phyloP scores from a whole-genome alignment of 2,113 vertebrate species.

The Phylloscopus trochilus region DNA sequence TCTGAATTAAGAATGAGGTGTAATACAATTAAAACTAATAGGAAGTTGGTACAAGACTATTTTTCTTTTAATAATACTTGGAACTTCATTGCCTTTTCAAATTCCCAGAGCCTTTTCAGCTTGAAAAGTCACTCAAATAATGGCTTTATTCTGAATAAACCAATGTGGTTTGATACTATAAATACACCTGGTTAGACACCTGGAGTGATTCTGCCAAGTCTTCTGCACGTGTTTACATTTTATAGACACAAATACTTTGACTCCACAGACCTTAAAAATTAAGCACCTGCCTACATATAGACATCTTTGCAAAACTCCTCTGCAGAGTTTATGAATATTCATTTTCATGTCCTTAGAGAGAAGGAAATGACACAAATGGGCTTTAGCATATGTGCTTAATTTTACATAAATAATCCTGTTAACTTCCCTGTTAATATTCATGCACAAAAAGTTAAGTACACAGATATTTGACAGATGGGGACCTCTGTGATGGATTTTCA shows the following conservation, averaged over 20 bases:
- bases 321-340: constrained; percentile 12
- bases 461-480: not conserved
- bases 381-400: constrained; percentile 6
- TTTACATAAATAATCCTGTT: constrained; percentile 16
- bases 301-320: not conserved
- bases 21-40: constrained; percentile 43
- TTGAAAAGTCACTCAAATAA: constrained; percentile 13
- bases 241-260: constrained; percentile 5
- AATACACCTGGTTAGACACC: not conserved
- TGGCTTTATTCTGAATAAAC: constrained; percentile 7
- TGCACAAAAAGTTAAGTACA: not conserved
- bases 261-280: constrained; percentile 13
- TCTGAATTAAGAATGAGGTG: constrained; percentile 20
- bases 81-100: not conserved
- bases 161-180: not conserved
- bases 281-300: not conserved
- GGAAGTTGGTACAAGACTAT: not conserved
- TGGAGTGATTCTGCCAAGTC: not conserved
- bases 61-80: constrained; percentile 12
- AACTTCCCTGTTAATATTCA: not conserved
- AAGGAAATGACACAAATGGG: constrained; percentile 19
- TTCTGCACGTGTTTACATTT: not conserved
- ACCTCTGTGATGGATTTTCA: not conserved
- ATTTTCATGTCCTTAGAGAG: not conserved
- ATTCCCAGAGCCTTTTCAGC: constrained; percentile 4